These are phyloP conservation scores for Zelostemma sp. DNA, from an alignment of 1,140 invertebrate species.

Conservation along the genomic window DNA sequence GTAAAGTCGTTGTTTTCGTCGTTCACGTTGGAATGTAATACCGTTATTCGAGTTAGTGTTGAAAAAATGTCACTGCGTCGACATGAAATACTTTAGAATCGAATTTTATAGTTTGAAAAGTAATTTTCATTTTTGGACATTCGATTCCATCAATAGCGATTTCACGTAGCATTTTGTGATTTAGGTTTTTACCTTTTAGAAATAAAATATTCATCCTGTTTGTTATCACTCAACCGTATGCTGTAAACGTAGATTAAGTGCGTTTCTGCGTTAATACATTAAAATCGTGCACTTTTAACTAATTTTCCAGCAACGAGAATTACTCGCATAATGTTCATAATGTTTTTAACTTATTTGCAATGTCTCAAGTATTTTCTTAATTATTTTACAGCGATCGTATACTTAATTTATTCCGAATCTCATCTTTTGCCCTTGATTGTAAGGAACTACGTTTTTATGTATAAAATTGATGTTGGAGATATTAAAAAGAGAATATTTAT, in stretches of 20 bases:
- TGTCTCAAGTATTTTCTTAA: background rate
- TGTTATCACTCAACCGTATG: too few relatives aligned
- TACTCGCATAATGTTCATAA: background rate
- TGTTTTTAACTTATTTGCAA: background rate
- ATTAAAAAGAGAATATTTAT: conserved; percentile 29
- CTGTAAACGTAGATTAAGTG: too few relatives aligned
- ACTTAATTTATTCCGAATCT: conserved; percentile 3
- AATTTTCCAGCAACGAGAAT: too few relatives aligned
- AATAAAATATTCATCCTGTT: too few relatives aligned
- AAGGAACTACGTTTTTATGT: conserved; percentile 3
- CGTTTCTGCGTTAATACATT: too few relatives aligned
- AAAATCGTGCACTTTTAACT: too few relatives aligned
- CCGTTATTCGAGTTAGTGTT: conserved; percentile 4
- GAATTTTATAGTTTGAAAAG: background rate
- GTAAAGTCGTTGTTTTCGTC: conserved; percentile 2
- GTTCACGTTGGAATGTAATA: conserved; percentile 8
- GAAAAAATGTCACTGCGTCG: background rate
- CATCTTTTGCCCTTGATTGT: conserved; percentile 4
- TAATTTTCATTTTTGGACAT: background rate
- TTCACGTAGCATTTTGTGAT: conserved; percentile 2
- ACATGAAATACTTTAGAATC: background rate
- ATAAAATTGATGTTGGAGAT: conserved; percentile 12
- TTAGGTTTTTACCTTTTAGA: background rate
- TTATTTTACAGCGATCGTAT: background rate
- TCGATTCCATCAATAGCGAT: background rate